Evolutionary conservation across 2,113 vertebrate species (phyloP), one percentile per base, ranked within the genome.

Genomic region (Odocoileus hemionus): DNA sequence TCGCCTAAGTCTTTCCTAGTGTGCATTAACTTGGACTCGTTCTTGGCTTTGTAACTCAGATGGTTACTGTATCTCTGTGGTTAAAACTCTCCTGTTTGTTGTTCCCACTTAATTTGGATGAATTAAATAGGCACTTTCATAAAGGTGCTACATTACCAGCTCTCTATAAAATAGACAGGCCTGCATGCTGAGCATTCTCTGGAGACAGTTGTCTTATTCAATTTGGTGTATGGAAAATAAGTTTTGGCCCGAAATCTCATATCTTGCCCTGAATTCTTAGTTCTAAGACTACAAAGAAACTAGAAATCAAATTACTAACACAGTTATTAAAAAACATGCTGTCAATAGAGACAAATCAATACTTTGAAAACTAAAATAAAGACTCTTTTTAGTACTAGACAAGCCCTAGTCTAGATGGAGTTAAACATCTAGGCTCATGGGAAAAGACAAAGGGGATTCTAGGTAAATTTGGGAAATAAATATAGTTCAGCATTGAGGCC

Each of bases 91-190:
- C 79, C 87, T 90, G 45, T 92, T 91, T 88, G 80, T 78, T 97
- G 83, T 58, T 85, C 33, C 47, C 54, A 90, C 50, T 82, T 88
- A 96, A 96, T 95, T 87, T 91, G 87, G 45, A 82, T 90, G 23
- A 97, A 90, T 88, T 94, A 96, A 96, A 92, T 55, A 87, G 45
- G 84, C 79, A 78, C 83, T 92, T 96, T 92, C 80, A 92, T 39
- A 90, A 95, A 92, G 54, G 91, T 28, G 15, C 45, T 89, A 45
- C 52, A 64, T 88, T 91, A 97, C 39, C 79, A 30, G 64, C 57
- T 88, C 33, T 55, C 64, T 67, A 39, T 52, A 76, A 96, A 83
- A 94, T 23, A 50, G 79, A 45, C 58, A 84, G 33, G 28, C 5
- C 85, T 50, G 23, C n/a, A 54, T 23, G 52, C 83, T 25, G 4